Evolutionary conservation across 2,113 vertebrate species (phyloP).

Genomic region (Scolopax mira): DNA sequence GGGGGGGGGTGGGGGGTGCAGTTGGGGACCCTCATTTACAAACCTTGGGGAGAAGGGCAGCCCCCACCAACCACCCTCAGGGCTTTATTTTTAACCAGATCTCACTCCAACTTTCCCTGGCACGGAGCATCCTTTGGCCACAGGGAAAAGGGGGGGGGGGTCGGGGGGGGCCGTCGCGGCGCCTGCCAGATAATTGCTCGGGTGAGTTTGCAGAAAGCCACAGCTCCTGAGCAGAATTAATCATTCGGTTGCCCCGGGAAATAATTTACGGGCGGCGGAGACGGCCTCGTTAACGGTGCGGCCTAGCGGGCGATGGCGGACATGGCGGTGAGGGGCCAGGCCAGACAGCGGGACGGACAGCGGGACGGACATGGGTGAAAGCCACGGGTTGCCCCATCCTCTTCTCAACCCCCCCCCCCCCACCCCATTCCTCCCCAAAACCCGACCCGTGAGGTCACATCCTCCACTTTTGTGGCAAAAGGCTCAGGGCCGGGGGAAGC

Average conservation of each 20-base stretch:
- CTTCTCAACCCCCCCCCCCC: background rate
- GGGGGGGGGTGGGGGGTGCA: background rate
- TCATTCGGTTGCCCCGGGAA: background rate
- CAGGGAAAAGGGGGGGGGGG: no score
- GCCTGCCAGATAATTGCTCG: background rate
- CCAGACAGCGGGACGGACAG: fast-evolving
- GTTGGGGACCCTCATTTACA: background rate
- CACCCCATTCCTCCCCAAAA: no score
- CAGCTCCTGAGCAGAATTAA: conserved; percentile 43
- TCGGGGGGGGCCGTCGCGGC: background rate
- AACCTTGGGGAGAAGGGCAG: background rate
- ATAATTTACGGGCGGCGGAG: background rate
- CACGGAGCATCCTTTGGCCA: background rate
- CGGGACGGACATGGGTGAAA: no score
- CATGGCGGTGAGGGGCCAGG: fast-evolving
- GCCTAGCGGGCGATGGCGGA: background rate
- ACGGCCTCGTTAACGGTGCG: fast-evolving
- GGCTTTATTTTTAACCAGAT: background rate
- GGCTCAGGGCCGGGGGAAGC: background rate
- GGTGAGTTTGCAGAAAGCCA: conserved; percentile 43
- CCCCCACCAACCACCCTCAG: fast-evolving
- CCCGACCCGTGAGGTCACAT: background rate
- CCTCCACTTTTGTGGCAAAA: background rate
- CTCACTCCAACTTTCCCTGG: background rate
- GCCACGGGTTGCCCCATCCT: no score